Conservation (phyloP, 2,888 invertebrate genomes). For the Willowsia nigromaculata region DNA sequence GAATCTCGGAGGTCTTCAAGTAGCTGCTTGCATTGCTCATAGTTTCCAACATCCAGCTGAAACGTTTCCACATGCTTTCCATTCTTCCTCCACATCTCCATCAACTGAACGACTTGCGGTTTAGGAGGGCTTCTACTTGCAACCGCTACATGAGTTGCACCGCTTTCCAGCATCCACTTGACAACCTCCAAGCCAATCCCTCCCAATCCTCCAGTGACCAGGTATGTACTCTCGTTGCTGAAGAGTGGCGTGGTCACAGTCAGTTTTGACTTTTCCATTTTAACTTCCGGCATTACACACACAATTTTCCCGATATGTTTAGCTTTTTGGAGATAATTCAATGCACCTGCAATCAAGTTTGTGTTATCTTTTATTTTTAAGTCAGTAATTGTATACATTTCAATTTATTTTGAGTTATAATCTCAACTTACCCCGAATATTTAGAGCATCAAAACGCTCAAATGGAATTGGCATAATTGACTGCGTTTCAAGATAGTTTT, state of each 20-base stretch:
- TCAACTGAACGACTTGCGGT: neutral
- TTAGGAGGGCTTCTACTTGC: slow-evolving; percentile 48
- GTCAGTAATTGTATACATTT: too few relatives aligned
- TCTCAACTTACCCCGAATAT: slow-evolving; percentile 50
- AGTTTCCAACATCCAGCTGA: slow-evolving; percentile 47
- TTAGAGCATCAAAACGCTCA: slow-evolving; percentile 47
- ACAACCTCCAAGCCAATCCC: slow-evolving; percentile 67
- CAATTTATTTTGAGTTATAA: too few relatives aligned
- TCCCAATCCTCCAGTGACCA: slow-evolving; percentile 65
- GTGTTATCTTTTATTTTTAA: too few relatives aligned
- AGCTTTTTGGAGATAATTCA: slow-evolving; percentile 55
- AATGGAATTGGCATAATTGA: slow-evolving; percentile 42
- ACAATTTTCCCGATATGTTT: too few relatives aligned
- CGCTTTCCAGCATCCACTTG: slow-evolving; percentile 65
- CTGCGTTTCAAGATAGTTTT: neutral
- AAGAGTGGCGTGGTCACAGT: slow-evolving; percentile 14
- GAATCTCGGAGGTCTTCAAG: neutral
- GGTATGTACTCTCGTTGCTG: slow-evolving; percentile 48
- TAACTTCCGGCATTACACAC: too few relatives aligned
- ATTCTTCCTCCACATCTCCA: slow-evolving; percentile 22
- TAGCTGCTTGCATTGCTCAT: slow-evolving; percentile 21
- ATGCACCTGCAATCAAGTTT: too few relatives aligned
- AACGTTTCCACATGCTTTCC: slow-evolving; percentile 12
- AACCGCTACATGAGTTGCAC: slow-evolving; percentile 62
- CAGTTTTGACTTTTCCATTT: neutral